Evolutionary conservation across 1,140 invertebrate species (phyloP), one percentile per base, ranked within the genome.

Genomic region (Saccostrea cuccullata): DNA sequence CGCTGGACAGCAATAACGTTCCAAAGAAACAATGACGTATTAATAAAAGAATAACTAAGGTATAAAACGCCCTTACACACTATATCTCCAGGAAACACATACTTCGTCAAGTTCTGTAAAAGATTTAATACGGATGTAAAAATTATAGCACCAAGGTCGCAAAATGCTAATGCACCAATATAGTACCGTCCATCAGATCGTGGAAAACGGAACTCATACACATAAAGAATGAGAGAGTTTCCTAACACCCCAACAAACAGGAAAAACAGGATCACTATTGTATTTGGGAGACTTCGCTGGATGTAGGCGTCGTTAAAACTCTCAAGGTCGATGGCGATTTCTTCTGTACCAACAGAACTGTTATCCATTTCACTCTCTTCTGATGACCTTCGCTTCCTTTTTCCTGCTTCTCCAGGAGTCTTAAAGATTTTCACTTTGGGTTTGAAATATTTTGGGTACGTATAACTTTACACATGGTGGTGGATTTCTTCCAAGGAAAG

Each of bases 11-110:
- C 70, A 77, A 77, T 77, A 30, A 77, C 70, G 26, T 26, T 77
- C 70, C 70, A 77, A 30, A 77, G 70, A 77, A 77, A 77, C 11
- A 77, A 77, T 1, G 70, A 77, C 30, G 26, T 77, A 36, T 77
- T 77, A 36, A 77, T 77, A 26, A 77, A 77, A 30, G 70, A 26
- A 26, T 77, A 36, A 36, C 70, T 77, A 26, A 77, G 26, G 30
- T 30, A 77, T 13, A 30, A 30, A 26, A 77, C 26, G 30, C 23
- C 13, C 26, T 77, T 77, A 77, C 70, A 77, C 9, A 77, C 30
- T 12, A 36, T 15, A 30, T 1, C 23, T 26, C 70, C 70, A 26
- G 70, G 70, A 3, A 77, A 77, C 23, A 30, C 30, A 3, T 30
- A 77, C 0, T 77, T 36, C 70, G 26, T 77, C 3, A 30, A 36